Conservation (phyloP, 1,140 invertebrate species). For the Notospermus geniculatus region DNA sequence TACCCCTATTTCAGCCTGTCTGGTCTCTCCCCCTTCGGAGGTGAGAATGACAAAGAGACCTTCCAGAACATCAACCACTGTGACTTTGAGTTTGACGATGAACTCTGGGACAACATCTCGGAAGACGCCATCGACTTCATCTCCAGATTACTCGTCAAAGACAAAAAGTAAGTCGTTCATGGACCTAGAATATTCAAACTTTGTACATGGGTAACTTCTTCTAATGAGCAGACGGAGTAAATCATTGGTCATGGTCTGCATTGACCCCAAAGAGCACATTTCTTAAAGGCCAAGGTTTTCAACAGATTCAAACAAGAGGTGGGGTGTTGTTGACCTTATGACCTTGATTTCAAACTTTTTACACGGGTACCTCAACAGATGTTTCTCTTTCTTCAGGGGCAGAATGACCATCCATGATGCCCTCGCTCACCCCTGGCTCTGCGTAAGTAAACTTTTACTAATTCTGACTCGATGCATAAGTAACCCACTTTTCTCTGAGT, state of each 20-base stretch:
- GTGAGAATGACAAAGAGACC: constrained; percentile 96
- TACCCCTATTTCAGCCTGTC: constrained; percentile 67
- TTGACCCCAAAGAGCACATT: no score
- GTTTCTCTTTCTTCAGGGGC: constrained; percentile 64
- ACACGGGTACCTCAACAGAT: constrained; percentile 64
- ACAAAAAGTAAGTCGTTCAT: constrained; percentile 82
- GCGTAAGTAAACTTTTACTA: constrained; percentile 38
- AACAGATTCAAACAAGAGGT: no score
- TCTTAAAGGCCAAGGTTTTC: no score
- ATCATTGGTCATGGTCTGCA: no score
- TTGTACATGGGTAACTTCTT: no score
- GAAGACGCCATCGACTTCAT: constrained; percentile 98
- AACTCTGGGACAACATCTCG: constrained; percentile 84
- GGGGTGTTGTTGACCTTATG: no score
- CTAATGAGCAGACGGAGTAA: no score
- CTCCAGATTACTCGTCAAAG: constrained; percentile 82
- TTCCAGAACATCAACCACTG: constrained; percentile 96
- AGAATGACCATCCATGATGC: constrained; percentile 98
- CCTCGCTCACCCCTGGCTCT: constrained; percentile 89
- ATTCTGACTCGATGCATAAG: no score
- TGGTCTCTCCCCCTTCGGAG: constrained; percentile 96
- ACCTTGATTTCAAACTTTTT: no score
- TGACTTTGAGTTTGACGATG: constrained; percentile 96
- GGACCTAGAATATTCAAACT: no score
- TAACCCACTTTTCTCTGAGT: no score